Conservation (phyloP, 2,113 vertebrate genomes). For the Scopus umbretta region DNA sequence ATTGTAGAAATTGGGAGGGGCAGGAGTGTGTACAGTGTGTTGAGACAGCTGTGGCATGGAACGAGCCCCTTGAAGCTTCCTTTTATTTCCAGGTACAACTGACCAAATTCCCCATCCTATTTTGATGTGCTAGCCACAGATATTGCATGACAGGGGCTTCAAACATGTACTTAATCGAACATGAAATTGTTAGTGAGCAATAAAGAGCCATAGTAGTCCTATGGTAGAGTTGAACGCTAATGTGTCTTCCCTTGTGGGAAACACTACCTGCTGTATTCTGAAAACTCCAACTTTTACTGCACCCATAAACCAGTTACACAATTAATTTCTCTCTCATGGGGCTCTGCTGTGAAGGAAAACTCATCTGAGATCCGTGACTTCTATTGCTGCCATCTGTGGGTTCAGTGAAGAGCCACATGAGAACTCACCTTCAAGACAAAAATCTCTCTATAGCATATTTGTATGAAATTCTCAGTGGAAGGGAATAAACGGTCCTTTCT, state of each 20-base stretch:
- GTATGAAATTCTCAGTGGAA: neutral
- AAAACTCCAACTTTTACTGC: neutral
- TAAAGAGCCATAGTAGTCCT: neutral
- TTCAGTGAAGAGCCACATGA: neutral
- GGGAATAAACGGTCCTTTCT: neutral
- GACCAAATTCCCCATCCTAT: neutral
- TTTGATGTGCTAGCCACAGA: neutral
- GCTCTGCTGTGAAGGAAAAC: neutral
- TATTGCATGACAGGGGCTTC: neutral
- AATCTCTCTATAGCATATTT: neutral
- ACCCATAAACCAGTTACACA: neutral
- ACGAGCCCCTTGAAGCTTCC: neutral
- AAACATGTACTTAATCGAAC: neutral
- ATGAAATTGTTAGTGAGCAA: neutral
- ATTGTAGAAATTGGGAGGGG: neutral
- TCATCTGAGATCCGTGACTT: neutral
- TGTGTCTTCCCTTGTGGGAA: neutral
- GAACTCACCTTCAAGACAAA: neutral
- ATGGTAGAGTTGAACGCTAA: neutral
- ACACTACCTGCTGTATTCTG: neutral
- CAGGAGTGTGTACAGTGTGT: accelerated
- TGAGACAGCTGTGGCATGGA: neutral
- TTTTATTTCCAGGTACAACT: neutral
- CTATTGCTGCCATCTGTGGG: neutral
- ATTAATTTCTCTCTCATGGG: neutral